A percentile compares a stretch with the other conserved stretches of the same genome.
Conservation (phyloP, 2,113 vertebrate species). For the Phalacrocorax carbo region DNA sequence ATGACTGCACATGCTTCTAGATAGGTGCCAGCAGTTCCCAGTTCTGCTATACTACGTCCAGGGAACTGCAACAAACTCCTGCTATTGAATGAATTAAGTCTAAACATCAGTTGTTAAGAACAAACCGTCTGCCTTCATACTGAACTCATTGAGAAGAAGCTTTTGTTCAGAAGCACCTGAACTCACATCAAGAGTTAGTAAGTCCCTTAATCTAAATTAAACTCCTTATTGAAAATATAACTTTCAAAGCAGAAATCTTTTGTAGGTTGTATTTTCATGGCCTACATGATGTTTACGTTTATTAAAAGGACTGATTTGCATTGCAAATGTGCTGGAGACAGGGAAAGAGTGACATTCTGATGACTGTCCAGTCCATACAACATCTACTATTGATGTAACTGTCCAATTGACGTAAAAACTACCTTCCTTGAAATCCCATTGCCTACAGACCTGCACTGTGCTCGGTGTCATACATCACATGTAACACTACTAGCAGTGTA, state of each 20-base stretch:
- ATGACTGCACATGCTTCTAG: not conserved
- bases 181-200: not conserved
- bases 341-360: not conserved
- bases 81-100: accelerated
- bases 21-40: not conserved
- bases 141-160: not conserved
- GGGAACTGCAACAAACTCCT: not conserved
- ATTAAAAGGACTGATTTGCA: not conserved
- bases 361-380: not conserved
- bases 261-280: not conserved
- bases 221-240: not conserved
- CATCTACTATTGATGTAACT: not conserved
- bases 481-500: not conserved
- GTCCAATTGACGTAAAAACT: not conserved
- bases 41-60: not conserved
- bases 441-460: not conserved
- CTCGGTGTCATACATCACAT: not conserved
- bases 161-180: not conserved
- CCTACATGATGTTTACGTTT: not conserved
- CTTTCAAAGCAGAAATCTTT: not conserved
- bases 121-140: not conserved
- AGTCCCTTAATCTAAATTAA: not conserved
- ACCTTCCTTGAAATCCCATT: not conserved
- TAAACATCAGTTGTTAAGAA: not conserved
- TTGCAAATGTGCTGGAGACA: not conserved